Evolutionary conservation across 2,113 vertebrate genomes (phyloP), one percentile per base, ranked within the genome.

Genomic region (Toxostoma redivivum): DNA sequence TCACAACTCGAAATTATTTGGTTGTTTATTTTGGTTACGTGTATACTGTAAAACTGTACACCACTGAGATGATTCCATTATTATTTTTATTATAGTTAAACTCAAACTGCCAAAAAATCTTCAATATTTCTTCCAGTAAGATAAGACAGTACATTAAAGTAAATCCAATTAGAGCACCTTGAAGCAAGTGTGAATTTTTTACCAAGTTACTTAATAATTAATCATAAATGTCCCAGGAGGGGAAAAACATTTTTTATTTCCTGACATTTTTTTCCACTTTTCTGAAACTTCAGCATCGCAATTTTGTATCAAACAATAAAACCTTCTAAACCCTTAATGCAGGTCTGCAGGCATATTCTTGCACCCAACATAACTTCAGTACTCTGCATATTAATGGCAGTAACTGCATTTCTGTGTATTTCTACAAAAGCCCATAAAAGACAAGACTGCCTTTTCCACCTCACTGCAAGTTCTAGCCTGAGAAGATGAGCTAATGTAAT

Each of bases 171-270:
- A 84, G 12, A 65, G 13, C 87, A 94, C 57, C 86, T 91, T 79
- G 53, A 89, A 94, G 91, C 45, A 95, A 86, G 10, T 37, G 69
- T 71, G 31, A 89, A 69, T 61, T 87, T 95, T 92, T 92, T 85
- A 81, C 73, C 1, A 4, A 54, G 81, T 79, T 87, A 89, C 27
- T 95, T 33, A 97, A 95, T 94, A 89, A 96, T 92, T 92, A 23
- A 92, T 95, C 57, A 80, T 79, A 89, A 89, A 69, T 76, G 76
- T 38, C n/a, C 31, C 53, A 87, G 37, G n/a, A 89, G 70, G 30
- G 42, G 17, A 30, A 79, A 83, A 64, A 38, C 38, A 64, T 65
- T 83, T 84, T 48, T 84, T 71, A 66, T 48, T 89, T 92, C 64
- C 56, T 89, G 86, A 79, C 65, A 64, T 71, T 93, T 86, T 86